phyloP scores from a whole-genome alignment of 2,113 vertebrate species.

The Cyprinodon brontotheroides region DNA sequence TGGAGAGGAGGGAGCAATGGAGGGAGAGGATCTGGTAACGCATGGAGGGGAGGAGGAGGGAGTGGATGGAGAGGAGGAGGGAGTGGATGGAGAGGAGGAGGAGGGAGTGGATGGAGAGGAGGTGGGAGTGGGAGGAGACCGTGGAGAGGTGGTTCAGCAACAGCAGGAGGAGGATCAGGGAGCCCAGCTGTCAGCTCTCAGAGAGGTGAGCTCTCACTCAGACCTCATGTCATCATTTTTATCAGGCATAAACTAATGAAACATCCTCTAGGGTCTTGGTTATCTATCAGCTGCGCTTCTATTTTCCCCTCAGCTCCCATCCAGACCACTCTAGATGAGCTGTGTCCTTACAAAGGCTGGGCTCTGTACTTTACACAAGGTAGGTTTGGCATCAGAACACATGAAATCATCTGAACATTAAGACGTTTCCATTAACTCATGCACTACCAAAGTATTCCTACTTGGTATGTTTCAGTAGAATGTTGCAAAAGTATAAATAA shows the following conservation, averaged over 20 bases:
- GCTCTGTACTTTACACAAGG: slow-evolving; percentile 95
- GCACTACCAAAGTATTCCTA: too few species aligned
- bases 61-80: slow-evolving; percentile 24
- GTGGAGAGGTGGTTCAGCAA: slow-evolving; percentile 27
- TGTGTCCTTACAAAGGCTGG: slow-evolving; percentile 93
- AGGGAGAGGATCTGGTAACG: background rate
- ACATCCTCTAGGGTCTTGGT: background rate
- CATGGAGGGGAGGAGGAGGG: background rate
- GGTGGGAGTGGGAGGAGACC: slow-evolving; percentile 19
- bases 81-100: slow-evolving; percentile 26
- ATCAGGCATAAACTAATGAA: background rate
- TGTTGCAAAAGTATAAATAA: too few species aligned
- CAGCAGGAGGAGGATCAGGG: slow-evolving; percentile 21
- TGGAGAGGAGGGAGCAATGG: slow-evolving; percentile 68
- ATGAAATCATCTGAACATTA: too few species aligned
- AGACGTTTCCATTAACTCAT: too few species aligned
- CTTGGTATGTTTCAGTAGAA: too few species aligned
- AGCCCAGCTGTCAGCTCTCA: slow-evolving; percentile 25
- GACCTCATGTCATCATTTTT: background rate
- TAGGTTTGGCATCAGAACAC: slow-evolving; percentile 43
- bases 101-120: slow-evolving; percentile 16
- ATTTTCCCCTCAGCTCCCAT: slow-evolving; percentile 44
- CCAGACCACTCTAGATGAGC: slow-evolving; percentile 83
- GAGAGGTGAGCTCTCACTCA: slow-evolving; percentile 41
- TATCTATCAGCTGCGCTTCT: background rate